Conservation (phyloP, 2,888 invertebrate genomes). For the Euclidia mi region DNA sequence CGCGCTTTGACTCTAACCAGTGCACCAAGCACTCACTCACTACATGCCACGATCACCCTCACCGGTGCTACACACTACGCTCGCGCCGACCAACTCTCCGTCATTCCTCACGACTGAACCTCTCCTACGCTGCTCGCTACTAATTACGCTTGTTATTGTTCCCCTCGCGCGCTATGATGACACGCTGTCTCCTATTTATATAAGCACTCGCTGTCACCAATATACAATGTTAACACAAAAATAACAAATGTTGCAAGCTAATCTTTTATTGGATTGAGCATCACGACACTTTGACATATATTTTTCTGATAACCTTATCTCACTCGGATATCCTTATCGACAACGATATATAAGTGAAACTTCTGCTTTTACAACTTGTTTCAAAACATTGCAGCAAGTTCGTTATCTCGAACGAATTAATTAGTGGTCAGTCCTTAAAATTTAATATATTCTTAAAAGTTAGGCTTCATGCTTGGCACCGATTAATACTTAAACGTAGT, state of each 20-base stretch:
- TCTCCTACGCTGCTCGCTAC: conserved; percentile 35
- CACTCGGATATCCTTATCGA: conserved; percentile 73
- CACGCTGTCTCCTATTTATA: conserved; percentile 58
- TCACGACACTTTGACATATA: conserved; percentile 61
- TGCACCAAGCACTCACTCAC: conserved; percentile 55
- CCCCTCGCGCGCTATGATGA: conserved; percentile 50
- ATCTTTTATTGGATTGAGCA: conserved; percentile 45
- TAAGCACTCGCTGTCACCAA: conserved; percentile 47
- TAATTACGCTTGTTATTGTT: conserved; percentile 51
- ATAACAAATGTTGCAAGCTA: conserved; percentile 54
- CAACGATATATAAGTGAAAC: conserved; percentile 66
- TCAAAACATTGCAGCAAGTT: conserved; percentile 60
- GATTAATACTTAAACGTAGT: conserved; percentile 61
- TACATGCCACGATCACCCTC: conserved; percentile 59
- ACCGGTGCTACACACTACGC: conserved; percentile 36
- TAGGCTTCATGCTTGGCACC: conserved; percentile 73
- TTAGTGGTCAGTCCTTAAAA: conserved; percentile 36
- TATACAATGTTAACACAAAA: conserved; percentile 58
- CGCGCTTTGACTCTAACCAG: conserved; percentile 38
- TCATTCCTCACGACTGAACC: conserved; percentile 52
- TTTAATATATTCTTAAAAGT: conserved; percentile 48
- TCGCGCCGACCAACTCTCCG: conserved; percentile 47
- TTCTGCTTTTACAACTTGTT: conserved; percentile 64
- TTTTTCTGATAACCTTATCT: conserved; percentile 74
- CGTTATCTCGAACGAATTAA: conserved; percentile 54